Evolutionary conservation across 2,113 vertebrate species (phyloP).

Genomic region (Ploceus nigricollis): DNA sequence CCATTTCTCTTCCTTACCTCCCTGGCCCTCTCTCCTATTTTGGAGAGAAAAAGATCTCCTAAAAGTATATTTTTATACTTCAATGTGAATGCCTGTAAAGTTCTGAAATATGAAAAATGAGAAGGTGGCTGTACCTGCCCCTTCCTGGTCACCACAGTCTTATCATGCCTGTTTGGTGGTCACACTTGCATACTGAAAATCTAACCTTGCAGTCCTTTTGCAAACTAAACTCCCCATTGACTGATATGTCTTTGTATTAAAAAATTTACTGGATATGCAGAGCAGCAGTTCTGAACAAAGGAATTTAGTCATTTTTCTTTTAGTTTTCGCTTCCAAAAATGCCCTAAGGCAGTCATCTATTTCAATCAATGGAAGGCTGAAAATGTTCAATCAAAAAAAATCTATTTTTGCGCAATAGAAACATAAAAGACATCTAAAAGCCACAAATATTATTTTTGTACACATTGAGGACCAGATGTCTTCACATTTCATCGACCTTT

Average conservation of each 20-base stretch:
- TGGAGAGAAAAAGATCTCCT: too few species aligned
- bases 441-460: conserved; percentile 57
- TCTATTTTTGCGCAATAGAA: conserved; percentile 51
- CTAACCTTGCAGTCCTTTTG: neutral
- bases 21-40: neutral
- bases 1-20: fast-evolving
- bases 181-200: neutral
- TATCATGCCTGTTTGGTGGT: neutral
- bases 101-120: neutral
- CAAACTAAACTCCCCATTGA: neutral
- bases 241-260: neutral
- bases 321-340: conserved; percentile 54
- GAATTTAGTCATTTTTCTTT: neutral
- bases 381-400: conserved; percentile 63
- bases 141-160: neutral
- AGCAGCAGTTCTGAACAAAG: conserved; percentile 20
- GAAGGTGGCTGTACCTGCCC: neutral
- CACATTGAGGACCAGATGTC: conserved; percentile 41
- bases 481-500: conserved; percentile 58
- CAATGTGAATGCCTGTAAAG: neutral
- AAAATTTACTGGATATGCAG: conserved; percentile 21
- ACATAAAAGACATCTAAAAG: conserved; percentile 58
- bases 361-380: conserved; percentile 59
- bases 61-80: too few species aligned
- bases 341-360: conserved; percentile 64